These are phyloP conservation scores for Delphinus delphis DNA, from an alignment of 2,113 vertebrate species.

Conservation along the genomic window DNA sequence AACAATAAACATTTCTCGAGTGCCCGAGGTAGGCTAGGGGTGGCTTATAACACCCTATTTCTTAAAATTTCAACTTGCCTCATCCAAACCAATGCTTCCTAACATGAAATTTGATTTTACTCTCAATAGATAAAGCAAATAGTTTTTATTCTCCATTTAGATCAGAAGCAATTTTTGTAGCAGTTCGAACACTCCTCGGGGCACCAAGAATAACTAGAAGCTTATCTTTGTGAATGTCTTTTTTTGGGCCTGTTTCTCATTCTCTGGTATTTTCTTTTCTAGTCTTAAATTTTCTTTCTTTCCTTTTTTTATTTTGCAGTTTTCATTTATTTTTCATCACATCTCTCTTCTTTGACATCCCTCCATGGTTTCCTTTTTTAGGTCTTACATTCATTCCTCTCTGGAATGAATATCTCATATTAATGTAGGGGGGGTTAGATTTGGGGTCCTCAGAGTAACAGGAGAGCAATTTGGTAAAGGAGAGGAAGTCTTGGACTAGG, in stretches of 20 bases:
- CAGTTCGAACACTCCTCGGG: background rate
- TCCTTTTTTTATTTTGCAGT: background rate
- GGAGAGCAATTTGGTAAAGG: background rate
- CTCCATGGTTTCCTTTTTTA: background rate
- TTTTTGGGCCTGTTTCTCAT: background rate
- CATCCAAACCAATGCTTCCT: constrained; percentile 50
- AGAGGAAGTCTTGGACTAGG: background rate
- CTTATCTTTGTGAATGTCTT: constrained; percentile 46
- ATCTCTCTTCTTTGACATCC: constrained; percentile 3
- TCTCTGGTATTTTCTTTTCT: background rate
- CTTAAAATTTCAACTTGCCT: constrained; percentile 34
- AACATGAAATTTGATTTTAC: constrained; percentile 62
- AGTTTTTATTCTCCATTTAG: constrained; percentile 57
- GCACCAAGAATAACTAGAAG: constrained; percentile 44
- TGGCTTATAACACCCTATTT: background rate
- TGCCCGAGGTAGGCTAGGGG: background rate
- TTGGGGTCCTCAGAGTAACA: background rate
- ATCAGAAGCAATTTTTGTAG: constrained; percentile 66
- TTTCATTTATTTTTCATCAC: constrained; percentile 34
- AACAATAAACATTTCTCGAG: background rate
- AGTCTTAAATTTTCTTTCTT: background rate
- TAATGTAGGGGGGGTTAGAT: background rate
- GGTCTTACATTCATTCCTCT: background rate
- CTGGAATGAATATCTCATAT: background rate
- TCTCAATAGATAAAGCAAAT: constrained; percentile 67